Evolutionary conservation across 2,888 invertebrate species (phyloP), one percentile per base, ranked within the genome.

Genomic region (Diaprepes abbreviatus): DNA sequence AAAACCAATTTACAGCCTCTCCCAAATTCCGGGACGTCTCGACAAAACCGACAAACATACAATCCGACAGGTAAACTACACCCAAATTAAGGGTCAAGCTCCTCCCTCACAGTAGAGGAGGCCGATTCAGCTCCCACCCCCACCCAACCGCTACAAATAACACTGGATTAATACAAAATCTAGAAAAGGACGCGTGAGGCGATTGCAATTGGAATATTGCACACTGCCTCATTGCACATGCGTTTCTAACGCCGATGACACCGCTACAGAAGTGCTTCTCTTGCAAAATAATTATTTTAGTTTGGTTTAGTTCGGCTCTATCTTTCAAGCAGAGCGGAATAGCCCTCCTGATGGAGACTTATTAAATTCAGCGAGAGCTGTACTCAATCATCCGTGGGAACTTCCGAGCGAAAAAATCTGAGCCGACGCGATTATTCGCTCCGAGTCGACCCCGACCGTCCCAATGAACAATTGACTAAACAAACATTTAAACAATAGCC

Each of bases 251-350:
- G 73, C 74, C 71, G 74, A 78, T 79, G 78, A 75, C 78, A 66
- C 40, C 55, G 64, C 60, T 16, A 52, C 59, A 68, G 40, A 77
- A 74, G 76, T 78, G 78, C 78, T 78, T 77, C 79, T 79, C 79
- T 79, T 78, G 75, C 76, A 77, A 80, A 82, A 81, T 83, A 81
- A 82, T 81, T 81, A 79, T 81, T 81, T 82, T 83, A 82, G 83
- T 82, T 80, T 76, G 50, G 63, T 69, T 69, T 64, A 69, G 70
- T 70, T 70, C 54, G 48, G 59, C 54, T 70, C 60, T 45, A 59
- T 48, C 65, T 64, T 40, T 58, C 57, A 57, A 48, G 24, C 33
- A 31, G 64, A 57, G 38, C 63, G 45, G 57, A 55, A 55, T n/a
- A 14, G 9, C 28, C 19, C 14, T 50, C 14, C 21, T 6, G 48